Base-by-base conservation (phyloP, 2,888 invertebrate genomes). In the Steinernema carpocapsae region DNA sequence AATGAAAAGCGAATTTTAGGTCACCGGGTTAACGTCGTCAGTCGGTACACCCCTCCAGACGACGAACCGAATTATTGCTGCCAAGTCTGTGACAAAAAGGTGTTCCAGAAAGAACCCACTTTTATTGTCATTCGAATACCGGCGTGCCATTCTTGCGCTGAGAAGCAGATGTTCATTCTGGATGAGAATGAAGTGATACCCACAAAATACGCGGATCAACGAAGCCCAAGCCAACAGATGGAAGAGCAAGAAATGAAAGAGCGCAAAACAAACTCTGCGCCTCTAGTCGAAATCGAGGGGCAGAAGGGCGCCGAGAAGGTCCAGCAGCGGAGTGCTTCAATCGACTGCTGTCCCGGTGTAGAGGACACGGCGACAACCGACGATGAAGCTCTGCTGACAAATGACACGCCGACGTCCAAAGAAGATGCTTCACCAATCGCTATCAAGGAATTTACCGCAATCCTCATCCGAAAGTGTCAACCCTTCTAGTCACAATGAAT, bases 91-190 rank as follows among this genome's bases (percentile, higher is more conserved):
- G 84, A 84, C 59, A 78, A 77, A 29, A 82, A 82, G 74, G 82
- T 82, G 10, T 78, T 76, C 56, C 82, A 83, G 75, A 81, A 83
- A 73, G 80, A 81, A 48, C 85, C 83, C 2, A 79, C 83, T 4
- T 84, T 80, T 71, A 83, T 85, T 52, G 84, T 85, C 14, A 83
- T 85, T 10, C 77, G 85, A 19, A 73, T 85, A 26, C 85, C 85
- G 0, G 85, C 85, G 0, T 85, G 85, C 71, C 81, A 83, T 64
- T 70, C 78, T 14, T 85, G 85, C 64, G 81, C 85, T 19, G 82
- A 84, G 64, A 81, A 80, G 43, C 80, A 83, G 19, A 79, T 84
- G 22, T 78, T 84, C 29, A 73, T 84, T 1, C 80, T 83, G 43
- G 82, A 82, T 12, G 76, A 78, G 43, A 76, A 64, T 64, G 29